phyloP scores from a whole-genome alignment of 2,888 invertebrate genomes.

The Ptilodon capucinus region DNA sequence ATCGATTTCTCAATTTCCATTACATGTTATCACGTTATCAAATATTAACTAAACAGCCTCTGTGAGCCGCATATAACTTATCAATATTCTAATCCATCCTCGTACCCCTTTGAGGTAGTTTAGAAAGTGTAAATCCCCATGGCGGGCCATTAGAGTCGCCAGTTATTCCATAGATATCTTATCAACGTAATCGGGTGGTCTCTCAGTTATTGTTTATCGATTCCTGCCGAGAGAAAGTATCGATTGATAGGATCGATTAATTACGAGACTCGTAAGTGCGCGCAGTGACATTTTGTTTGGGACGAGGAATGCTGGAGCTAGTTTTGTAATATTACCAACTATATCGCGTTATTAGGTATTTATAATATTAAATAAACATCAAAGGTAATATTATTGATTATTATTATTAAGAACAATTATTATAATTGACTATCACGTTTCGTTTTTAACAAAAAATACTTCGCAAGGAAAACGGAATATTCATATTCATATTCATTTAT shows the following conservation, averaged over 20 bases:
- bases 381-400: too few species aligned
- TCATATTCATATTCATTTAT: too few species aligned
- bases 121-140: slow-evolving; percentile 80
- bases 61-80: slow-evolving; percentile 42
- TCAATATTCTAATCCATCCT: slow-evolving; percentile 75
- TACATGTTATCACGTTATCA: neutral
- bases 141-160: slow-evolving; percentile 74
- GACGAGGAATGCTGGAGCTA: slow-evolving; percentile 29
- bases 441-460: too few species aligned
- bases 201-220: slow-evolving; percentile 79
- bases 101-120: slow-evolving; percentile 65
- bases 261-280: slow-evolving; percentile 69
- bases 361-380: neutral
- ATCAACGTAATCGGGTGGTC: slow-evolving; percentile 73
- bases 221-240: slow-evolving; percentile 62
- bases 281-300: slow-evolving; percentile 62
- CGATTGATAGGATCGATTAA: slow-evolving; percentile 70
- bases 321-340: slow-evolving; percentile 10
- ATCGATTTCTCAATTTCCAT: slow-evolving; percentile 1
- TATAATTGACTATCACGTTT: too few species aligned
- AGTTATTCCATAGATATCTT: slow-evolving; percentile 70
- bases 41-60: slow-evolving; percentile 6
- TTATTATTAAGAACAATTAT: too few species aligned
- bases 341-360: slow-evolving; percentile 23
- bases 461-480: too few species aligned